These are phyloP conservation scores for Xenopus borealis DNA, from an alignment of 2,113 vertebrate species.

Conservation along the genomic window DNA sequence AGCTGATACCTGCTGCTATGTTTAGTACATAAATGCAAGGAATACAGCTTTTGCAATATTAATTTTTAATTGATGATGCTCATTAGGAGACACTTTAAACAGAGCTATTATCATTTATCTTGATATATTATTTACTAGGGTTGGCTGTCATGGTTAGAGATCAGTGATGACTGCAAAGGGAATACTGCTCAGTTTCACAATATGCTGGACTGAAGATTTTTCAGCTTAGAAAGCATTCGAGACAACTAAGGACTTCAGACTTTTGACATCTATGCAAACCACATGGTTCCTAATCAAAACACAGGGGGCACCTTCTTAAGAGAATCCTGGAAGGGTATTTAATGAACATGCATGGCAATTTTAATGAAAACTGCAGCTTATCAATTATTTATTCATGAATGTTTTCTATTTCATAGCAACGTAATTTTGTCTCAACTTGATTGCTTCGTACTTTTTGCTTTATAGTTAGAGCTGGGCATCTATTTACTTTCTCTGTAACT, in stretches of 20 bases:
- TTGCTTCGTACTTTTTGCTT: slow-evolving; percentile 5
- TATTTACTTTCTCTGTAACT: not conserved
- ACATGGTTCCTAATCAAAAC: slow-evolving; percentile 66
- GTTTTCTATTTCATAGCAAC: slow-evolving; percentile 22
- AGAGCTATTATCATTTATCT: slow-evolving; percentile 98
- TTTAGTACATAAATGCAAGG: slow-evolving; percentile 75
- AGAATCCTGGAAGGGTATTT: slow-evolving; percentile 66
- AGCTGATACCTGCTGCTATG: slow-evolving; percentile 76
- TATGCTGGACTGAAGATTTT: slow-evolving; percentile 51
- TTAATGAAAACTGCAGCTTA: slow-evolving; percentile 76
- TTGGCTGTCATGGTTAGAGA: slow-evolving; percentile 86
- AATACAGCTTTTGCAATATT: slow-evolving; percentile 86
- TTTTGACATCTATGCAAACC: slow-evolving; percentile 64
- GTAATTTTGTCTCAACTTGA: slow-evolving; percentile 10
- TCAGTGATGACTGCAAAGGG: slow-evolving; percentile 69
- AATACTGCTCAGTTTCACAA: slow-evolving; percentile 60
- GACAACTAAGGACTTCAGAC: slow-evolving; percentile 57
- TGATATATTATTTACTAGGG: slow-evolving; percentile 99
- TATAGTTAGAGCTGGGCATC: not conserved
- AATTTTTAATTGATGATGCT: slow-evolving; percentile 96
- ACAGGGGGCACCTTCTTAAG: slow-evolving; percentile 61
- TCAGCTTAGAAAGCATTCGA: slow-evolving; percentile 54
- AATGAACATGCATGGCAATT: slow-evolving; percentile 77
- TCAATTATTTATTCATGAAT: slow-evolving; percentile 74
- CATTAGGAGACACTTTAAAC: slow-evolving; percentile 92